Percentiles rank a stretch among this genome's conserved stretches.
Conservation (phyloP, 2,797 vertebrate genomes). For the Vipera latastei region DNA sequence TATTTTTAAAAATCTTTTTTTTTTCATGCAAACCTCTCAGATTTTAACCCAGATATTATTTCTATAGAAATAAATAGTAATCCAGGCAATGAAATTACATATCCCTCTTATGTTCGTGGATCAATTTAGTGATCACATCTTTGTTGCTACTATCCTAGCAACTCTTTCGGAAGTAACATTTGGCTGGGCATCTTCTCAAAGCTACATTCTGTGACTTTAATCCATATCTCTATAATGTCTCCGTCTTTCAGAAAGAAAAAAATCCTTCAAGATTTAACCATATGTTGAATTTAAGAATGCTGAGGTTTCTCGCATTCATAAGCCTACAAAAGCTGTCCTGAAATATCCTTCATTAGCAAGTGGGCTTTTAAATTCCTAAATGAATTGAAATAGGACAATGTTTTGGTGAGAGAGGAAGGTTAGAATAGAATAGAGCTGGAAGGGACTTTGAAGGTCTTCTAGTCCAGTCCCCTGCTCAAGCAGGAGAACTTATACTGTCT, state of each 20-base stretch:
- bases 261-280: not conserved
- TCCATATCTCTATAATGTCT: not conserved
- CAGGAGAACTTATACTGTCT: no score
- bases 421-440: not conserved
- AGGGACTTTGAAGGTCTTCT: no score
- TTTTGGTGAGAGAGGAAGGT: not conserved
- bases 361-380: not conserved
- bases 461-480: no score
- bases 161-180: not conserved
- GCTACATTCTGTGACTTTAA: not conserved
- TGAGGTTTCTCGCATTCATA: not conserved
- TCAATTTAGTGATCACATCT: not conserved
- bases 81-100: not conserved
- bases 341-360: not conserved
- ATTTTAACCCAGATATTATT: not conserved
- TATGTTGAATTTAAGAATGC: not conserved
- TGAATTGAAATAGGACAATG: not conserved
- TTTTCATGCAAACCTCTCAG: not conserved
- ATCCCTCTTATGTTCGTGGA: not conserved
- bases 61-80: not conserved
- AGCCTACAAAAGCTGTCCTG: not conserved
- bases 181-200: not conserved
- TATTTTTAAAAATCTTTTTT: not conserved
- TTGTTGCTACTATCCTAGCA: not conserved
- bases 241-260: not conserved